A percentile compares a stretch with the other conserved stretches of the same genome.
Conservation (phyloP, 1,140 invertebrate species). For the Anthonomus grandis region DNA sequence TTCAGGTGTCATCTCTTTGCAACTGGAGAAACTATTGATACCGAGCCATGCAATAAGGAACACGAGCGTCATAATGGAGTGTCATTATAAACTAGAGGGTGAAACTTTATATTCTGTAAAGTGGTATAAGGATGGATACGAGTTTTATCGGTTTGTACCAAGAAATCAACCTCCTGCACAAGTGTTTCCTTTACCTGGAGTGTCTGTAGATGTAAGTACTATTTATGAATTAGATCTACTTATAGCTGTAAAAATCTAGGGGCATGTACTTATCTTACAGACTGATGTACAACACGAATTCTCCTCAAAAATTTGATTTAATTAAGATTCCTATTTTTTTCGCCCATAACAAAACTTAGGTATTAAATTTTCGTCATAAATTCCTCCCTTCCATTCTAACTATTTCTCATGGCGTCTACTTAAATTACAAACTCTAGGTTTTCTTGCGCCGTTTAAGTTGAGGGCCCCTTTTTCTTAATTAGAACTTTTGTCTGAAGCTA, state of each 20-base stretch:
- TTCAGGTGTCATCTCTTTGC: slow-evolving; percentile 53
- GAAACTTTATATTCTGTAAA: slow-evolving; percentile 80
- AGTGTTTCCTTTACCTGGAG: slow-evolving; percentile 69
- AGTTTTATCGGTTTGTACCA: slow-evolving; percentile 81
- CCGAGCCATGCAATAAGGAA: slow-evolving; percentile 66
- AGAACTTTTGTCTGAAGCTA: too few species aligned
- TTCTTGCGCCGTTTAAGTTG: too few species aligned
- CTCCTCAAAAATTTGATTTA: too few species aligned
- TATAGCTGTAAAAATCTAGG: background rate
- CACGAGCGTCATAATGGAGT: slow-evolving; percentile 67
- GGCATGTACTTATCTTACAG: background rate
- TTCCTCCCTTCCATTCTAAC: too few species aligned
- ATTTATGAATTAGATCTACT: too few species aligned
- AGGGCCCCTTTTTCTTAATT: too few species aligned
- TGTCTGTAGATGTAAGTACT: slow-evolving; percentile 76
- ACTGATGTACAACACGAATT: background rate
- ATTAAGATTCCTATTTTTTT: too few species aligned
- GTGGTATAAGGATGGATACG: slow-evolving; percentile 85
- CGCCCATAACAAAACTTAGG: too few species aligned
- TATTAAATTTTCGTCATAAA: too few species aligned
- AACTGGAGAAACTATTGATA: slow-evolving; percentile 63
- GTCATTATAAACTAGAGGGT: slow-evolving; percentile 74
- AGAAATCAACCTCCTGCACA: slow-evolving; percentile 68
- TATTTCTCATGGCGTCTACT: too few species aligned
- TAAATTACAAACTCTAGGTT: too few species aligned